Percentiles rank a stretch among this genome's conserved stretches.
Conservation (phyloP, 2,113 vertebrate species). For the Cinclus cinclus region DNA sequence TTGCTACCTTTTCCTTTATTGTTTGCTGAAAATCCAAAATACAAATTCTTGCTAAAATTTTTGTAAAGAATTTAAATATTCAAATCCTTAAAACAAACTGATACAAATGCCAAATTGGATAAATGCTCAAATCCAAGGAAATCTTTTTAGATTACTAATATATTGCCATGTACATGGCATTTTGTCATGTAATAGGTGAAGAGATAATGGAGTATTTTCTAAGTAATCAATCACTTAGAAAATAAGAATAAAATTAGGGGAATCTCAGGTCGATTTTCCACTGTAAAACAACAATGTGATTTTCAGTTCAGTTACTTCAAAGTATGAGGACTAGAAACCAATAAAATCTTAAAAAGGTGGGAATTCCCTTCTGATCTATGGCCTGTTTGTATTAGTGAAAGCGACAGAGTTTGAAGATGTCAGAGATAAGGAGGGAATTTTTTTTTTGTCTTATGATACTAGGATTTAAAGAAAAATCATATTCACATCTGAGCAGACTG, state of each 20-base stretch:
- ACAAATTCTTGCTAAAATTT: not conserved
- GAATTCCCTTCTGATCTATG: not conserved
- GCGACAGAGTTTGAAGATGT: not conserved
- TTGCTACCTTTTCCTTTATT: not conserved
- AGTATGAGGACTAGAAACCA: not conserved
- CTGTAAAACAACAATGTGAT: not conserved
- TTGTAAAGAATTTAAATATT: rapidly evolving
- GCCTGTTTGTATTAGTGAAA: not conserved
- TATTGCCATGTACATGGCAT: not conserved
- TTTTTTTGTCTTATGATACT: not conserved
- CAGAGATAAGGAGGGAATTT: not conserved
- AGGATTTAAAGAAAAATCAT: not conserved
- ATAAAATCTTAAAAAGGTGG: not conserved
- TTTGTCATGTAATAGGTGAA: not conserved
- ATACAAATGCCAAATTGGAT: not conserved
- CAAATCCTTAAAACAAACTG: not conserved
- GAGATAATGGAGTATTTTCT: not conserved
- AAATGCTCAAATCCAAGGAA: not conserved
- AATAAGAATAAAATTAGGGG: not conserved
- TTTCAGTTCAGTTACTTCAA: not conserved
- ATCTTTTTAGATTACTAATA: not conserved
- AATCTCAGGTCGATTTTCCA: not conserved
- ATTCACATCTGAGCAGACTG: not conserved
- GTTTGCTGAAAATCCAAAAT: not conserved
- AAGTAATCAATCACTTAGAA: not conserved